Percentiles rank a stretch among this genome's conserved stretches.
Evolutionary conservation across 2,797 vertebrate genomes (phyloP).

Genomic region (Pseudochirops corinnae): DNA sequence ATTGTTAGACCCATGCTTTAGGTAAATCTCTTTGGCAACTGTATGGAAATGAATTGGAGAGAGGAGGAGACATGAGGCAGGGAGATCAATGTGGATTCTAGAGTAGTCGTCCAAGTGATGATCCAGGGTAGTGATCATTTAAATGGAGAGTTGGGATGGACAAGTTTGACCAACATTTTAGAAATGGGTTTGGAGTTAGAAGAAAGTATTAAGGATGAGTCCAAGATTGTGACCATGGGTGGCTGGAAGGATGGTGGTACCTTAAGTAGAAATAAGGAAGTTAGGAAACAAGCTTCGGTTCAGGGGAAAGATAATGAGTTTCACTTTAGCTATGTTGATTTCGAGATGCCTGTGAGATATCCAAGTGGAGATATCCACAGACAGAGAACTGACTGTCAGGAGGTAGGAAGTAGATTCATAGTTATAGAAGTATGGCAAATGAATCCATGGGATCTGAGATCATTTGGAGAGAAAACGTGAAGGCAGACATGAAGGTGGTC

Average conservation of each 20-base stretch:
- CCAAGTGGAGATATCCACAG: not conserved
- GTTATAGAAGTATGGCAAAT: not conserved
- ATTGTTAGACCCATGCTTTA: not conserved
- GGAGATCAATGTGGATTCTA: not conserved
- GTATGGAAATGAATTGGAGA: not conserved
- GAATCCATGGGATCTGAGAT: not conserved
- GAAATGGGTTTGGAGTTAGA: not conserved
- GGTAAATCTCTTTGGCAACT: not conserved
- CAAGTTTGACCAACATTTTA: not conserved
- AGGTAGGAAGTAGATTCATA: not conserved
- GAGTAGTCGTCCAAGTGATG: not conserved
- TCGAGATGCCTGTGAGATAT: not conserved
- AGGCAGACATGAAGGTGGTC: not conserved
- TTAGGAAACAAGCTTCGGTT: not conserved
- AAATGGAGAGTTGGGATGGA: not conserved
- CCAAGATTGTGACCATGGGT: not conserved
- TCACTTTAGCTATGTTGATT: not conserved
- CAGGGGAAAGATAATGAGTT: not conserved
- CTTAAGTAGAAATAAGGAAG: not conserved
- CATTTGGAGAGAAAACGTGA: not conserved
- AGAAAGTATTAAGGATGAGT: not conserved
- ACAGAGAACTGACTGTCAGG: not conserved
- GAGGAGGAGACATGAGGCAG: not conserved
- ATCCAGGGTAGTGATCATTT: not conserved
- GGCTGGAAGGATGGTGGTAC: not conserved